Conservation (phyloP, 2,888 invertebrate genomes). For the Griposia aprilina region DNA sequence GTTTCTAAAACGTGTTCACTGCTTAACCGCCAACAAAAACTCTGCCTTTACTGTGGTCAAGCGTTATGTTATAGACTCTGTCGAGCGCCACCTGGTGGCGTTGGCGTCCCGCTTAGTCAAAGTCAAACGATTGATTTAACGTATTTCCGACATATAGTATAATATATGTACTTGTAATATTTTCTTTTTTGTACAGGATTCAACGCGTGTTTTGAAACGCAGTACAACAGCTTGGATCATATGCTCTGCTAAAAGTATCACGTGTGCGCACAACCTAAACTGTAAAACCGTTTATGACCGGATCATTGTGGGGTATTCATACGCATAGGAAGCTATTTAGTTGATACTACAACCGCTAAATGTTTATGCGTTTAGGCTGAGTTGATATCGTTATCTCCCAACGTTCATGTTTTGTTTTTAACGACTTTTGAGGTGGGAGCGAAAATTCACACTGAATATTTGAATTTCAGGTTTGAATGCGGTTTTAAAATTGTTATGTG, state of each 20-base stretch:
- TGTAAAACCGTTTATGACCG: constrained; percentile 71
- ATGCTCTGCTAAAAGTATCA: constrained; percentile 10
- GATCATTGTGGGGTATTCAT: constrained; percentile 69
- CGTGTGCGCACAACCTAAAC: constrained; percentile 54
- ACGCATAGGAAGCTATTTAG: constrained; percentile 71
- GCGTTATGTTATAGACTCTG: too few species aligned
- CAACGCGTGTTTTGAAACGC: neutral
- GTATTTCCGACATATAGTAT: too few species aligned
- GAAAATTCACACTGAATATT: constrained; percentile 50
- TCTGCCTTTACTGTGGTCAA: too few species aligned
- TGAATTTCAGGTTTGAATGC: constrained; percentile 36
- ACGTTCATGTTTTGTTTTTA: constrained; percentile 58
- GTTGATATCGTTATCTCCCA: constrained; percentile 61
- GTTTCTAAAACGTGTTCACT: too few species aligned
- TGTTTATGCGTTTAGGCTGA: constrained; percentile 66
- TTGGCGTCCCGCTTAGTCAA: too few species aligned
- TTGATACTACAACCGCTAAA: constrained; percentile 66
- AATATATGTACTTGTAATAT: too few species aligned
- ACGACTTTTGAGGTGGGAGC: constrained; percentile 48
- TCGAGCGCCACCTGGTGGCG: too few species aligned
- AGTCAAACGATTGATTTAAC: too few species aligned
- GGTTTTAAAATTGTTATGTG: constrained; percentile 51
- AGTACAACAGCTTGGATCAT: neutral
- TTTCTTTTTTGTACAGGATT: neutral
- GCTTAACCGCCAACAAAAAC: too few species aligned